Evolutionary conservation across 1,140 invertebrate species (phyloP), one percentile per base, ranked within the genome.

Genomic region (Heliconius nattereri): DNA sequence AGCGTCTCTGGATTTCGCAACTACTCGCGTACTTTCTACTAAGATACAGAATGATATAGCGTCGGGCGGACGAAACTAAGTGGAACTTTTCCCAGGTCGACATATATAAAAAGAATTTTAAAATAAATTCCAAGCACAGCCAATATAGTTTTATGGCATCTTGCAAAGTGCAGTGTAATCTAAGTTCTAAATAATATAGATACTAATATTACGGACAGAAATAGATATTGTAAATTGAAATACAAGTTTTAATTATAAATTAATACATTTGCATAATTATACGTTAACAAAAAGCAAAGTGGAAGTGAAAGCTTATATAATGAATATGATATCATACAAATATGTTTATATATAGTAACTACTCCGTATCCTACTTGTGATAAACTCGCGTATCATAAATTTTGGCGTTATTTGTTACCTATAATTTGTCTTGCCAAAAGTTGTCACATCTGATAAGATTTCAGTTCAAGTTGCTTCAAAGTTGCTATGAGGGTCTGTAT

Each of bases 51-150:
- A 86, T 85, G 85, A 81, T 87, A 87, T 86, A 79, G 85, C 87
- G 87, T 85, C 88, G 86, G 79, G 73, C 82, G 80, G 79, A 86
- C 85, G 87, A 90, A 94, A 92, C 91, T 90, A 91, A 92, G 91
- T 92, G 89, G 89, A 94, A 93, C 90, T 92, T 91, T 90, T 90
- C 87, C 90, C 89, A 90, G 89, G 91, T 92, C 86, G 89, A 84
- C 86, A 86, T 89, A 83, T 85, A 91, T 90, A 93, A 93, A 93
- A 94, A 91, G 90, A 94, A 91, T 92, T 92, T 91, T 90, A 94
- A 93, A 86, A 90, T 87, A 92, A 87, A 85, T 87, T 86, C 84
- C 87, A 82, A 85, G 82, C 57, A 1, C 57, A 29, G 60, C 23
- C 60, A 66, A 26, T 66, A 57, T 57, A n/a, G n/a, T 57, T 57